Evolutionary conservation across 2,113 vertebrate genomes (phyloP), one percentile per base, ranked within the genome.

Genomic region (Danionella cerebrum): DNA sequence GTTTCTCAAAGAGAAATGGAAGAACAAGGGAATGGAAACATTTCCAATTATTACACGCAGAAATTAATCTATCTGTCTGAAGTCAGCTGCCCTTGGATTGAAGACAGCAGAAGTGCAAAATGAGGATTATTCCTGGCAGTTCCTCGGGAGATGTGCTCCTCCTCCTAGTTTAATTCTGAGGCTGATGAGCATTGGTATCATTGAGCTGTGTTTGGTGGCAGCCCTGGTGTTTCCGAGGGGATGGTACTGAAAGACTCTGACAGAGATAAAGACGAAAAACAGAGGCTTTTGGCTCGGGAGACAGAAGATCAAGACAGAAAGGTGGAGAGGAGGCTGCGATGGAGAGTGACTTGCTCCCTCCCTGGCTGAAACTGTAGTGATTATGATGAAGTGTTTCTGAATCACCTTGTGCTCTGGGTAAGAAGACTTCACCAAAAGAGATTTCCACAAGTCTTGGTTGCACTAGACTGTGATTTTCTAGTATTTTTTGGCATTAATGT

Each of bases 241-340:
- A 60, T 42, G 57, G 38, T 60, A 24, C 38, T 44, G 59, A 63
- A 48, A 63, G 42, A 63, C 57, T 44, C 59, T 19, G 59, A 47
- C 27, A 14, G 42, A 48, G 42, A 48, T 63, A 63, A 63, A 63
- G 29, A 9, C 36, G 29, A 33, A 35, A 44, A 63, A 48, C 38
- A 60, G 57, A 44, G 14, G 39, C 57, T 59, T 6, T 25, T 4
- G 22, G 38, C 58, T 63, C 59, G n/a, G 19, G 59, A 63, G 59
- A 63, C 42, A 47, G 11, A 27, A 44, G 57, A 62, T 62, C 59
- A 48, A 63, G 59, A 60, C 44, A 22, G 42, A 63, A 63, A 63
- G 27, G 41, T 33, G n/a, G 38, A 29, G 38, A 27, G 36, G 24
- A 60, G 24, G 24, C 24, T 33, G 51, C 31, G 19, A 19, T 27